phyloP scores from a whole-genome alignment of 2,888 invertebrate species.

The Cryptosula pallasiana region DNA sequence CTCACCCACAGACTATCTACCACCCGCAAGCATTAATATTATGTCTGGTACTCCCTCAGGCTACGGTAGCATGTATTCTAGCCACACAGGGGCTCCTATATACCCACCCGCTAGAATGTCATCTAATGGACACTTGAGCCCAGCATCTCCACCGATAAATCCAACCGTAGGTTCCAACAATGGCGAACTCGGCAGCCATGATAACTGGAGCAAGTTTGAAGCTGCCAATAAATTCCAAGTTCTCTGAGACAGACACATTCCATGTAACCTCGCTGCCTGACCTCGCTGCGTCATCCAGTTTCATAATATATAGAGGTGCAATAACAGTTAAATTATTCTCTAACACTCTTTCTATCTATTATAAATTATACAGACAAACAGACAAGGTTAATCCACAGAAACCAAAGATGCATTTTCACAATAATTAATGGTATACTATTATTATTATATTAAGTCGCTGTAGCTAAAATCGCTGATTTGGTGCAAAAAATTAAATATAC shows the following conservation, averaged over 20 bases:
- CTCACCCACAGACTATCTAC: background rate
- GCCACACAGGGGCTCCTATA: background rate
- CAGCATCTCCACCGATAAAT: background rate
- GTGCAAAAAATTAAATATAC: background rate
- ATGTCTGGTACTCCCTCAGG: background rate
- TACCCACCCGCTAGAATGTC: conserved; percentile 6
- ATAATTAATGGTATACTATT: no score
- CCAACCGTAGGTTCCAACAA: background rate
- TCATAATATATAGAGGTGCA: background rate
- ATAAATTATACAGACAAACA: background rate
- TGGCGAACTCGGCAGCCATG: background rate
- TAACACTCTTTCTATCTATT: background rate
- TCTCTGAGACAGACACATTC: background rate
- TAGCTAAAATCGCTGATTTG: background rate
- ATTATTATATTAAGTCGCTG: no score
- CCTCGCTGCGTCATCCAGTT: background rate
- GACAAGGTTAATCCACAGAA: background rate
- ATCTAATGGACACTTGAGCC: conserved; percentile 4
- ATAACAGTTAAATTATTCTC: background rate
- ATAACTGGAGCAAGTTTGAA: conserved; percentile 10
- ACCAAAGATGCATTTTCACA: background rate
- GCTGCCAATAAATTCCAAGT: background rate
- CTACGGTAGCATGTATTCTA: background rate
- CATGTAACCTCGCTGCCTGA: background rate
- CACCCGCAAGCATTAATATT: background rate